Base-by-base conservation (phyloP, 2,797 vertebrate genomes). In the Zenarchopterus dispar region DNA sequence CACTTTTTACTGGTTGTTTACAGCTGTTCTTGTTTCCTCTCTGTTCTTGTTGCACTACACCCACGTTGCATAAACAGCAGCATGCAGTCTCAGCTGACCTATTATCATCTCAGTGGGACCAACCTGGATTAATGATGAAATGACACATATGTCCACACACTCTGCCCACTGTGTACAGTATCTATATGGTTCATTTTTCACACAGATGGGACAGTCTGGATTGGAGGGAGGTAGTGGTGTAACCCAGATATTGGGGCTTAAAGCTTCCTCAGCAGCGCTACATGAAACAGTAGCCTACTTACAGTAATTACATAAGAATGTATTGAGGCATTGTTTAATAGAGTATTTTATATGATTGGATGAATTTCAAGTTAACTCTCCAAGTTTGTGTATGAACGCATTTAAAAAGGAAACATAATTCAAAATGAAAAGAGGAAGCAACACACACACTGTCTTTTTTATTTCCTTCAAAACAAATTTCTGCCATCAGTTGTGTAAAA, bases 151-250 rank as follows among this genome's bases (percentile, higher is more conserved):
- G 18, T 31, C 62, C 22, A 50, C 57, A 73, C 54, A 52, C 49
- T 49, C 50, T 10, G 3, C 33, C 33, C 33, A 10, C 33, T 10
- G n/a, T n/a, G n/a, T n/a, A 36, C 33, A 31, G 1, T 7, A 31
- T 31, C 47, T 22, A 39, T 47, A 54, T 61, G 60, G 39, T 54
- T 70, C 66, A 60, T 53, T 64, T n/a, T 74, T 58, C 28, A 78
- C 81, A 84, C 88, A 91, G 87, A 91, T 91, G 90, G 87, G 53
- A 69, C 82, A 78, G 77, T 82, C 76, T 82, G 81, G 77, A 76
- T 80, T 64, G 73, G 16, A 10, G 80, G 62, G 2, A 72, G 70
- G 61, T 57, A 57, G 56, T 8, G 15, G 45, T 72, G 50, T 82
- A 91, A 86, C 88, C 88, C 67, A 91, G 72, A 85, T 91, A 81